Base-by-base conservation (phyloP, 2,113 vertebrate genomes). In the Rhea americana region DNA sequence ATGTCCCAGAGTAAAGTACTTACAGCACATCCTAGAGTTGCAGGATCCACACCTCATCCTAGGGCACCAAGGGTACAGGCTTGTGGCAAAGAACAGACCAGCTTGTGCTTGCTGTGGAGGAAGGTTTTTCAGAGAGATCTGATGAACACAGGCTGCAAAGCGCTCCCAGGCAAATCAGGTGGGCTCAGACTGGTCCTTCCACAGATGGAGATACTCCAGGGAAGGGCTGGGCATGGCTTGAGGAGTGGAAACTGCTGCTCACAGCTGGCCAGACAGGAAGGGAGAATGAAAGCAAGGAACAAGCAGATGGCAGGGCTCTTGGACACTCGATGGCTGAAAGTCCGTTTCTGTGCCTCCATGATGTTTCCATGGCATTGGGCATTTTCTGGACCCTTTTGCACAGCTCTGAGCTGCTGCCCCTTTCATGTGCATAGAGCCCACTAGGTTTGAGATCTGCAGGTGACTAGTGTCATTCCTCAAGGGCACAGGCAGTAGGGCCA, bases 121-220 rank as follows among this genome's bases (percentile, higher is more conserved):
- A 4, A 18, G 81, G 30, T 14, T 62, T 5, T 5, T 9, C 3
- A 5, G 28, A 4, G 55, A 16, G 8, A 9, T 5, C 26, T 4
- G 5, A 4, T 0, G 35, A 22, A n/a, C 22, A 2, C 5, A 3
- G 35, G 41, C 45, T 45, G 63, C n/a, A 16, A 2, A 3, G 39
- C 3, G n/a, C 55, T 32, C 30, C 2, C 1, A 59, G 9, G 35
- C 0, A 0, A 28, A 5, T 1, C 8, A 0, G 12, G 14, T 6
- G 4, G 84, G 85, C 16, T 62, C 51, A 0, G 13, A 1, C 1
- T 5, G 28, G 50, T 9, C 47, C 39, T 68, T 32, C 41, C 4
- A 2, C n/a, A 2, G 15, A 16, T 6, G 12, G 56, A 32, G 63
- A 7, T 22, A n/a, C 50, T 32, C 30, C 17, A 2, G 83, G 63